These are phyloP conservation scores for Masticophis lateralis DNA, from an alignment of 2,797 vertebrate species.

Conservation along the genomic window DNA sequence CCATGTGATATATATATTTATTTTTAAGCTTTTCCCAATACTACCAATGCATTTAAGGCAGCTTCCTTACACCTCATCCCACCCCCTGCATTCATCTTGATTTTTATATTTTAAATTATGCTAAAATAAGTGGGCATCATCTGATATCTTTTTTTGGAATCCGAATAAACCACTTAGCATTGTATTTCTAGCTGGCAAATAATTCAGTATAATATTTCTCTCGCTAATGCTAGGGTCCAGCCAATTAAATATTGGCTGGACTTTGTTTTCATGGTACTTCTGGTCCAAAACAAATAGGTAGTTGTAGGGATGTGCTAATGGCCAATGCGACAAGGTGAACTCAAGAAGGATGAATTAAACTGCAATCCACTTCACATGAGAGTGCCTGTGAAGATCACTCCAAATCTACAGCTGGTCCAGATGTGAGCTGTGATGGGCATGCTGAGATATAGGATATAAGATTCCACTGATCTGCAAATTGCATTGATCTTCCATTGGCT, in stretches of 20 bases:
- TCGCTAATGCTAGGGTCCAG: neutral
- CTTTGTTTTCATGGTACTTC: constrained; percentile 34
- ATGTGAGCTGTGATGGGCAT: neutral
- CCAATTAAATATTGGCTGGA: constrained; percentile 45
- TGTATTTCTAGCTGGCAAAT: constrained; percentile 57
- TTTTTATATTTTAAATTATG: constrained; percentile 22
- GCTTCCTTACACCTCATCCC: neutral
- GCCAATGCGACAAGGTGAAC: constrained; percentile 28
- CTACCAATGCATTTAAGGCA: constrained; percentile 42
- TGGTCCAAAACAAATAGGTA: neutral
- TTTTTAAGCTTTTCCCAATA: constrained; percentile 57
- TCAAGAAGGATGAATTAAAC: neutral
- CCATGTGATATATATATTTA: constrained; percentile 62
- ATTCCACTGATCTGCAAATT: neutral
- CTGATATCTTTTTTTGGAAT: constrained; percentile 42
- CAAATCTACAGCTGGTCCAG: neutral
- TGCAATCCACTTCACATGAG: neutral
- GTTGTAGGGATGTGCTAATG: constrained; percentile 30
- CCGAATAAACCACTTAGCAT: constrained; percentile 49
- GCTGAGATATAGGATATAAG: neutral
- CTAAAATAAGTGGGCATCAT: constrained; percentile 40
- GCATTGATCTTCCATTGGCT: neutral
- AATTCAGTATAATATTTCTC: constrained; percentile 52
- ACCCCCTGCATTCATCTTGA: neutral
- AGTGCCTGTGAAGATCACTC: neutral